A percentile compares a stretch with the other conserved stretches of the same genome.
These are phyloP conservation scores for Glyphotaelius pellucidus DNA, from an alignment of 2,888 invertebrate genomes.

Conservation along the genomic window DNA sequence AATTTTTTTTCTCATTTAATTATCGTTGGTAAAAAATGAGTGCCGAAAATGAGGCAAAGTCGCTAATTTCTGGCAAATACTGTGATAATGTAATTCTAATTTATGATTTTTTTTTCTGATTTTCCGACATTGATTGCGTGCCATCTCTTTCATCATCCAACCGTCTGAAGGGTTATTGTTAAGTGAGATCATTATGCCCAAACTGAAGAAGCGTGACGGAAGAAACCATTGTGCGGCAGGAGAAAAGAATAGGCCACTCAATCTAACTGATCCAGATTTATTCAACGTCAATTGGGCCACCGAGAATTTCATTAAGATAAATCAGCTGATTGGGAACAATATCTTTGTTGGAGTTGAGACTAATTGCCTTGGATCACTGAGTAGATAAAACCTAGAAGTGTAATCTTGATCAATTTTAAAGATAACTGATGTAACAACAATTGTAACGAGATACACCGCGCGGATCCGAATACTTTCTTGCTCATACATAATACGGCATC, in stretches of 20 bases:
- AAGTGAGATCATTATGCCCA: constrained; percentile 15
- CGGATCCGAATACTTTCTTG: too few species aligned
- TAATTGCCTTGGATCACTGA: background rate
- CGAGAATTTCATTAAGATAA: constrained; percentile 37
- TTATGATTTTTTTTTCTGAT: too few species aligned
- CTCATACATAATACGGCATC: too few species aligned
- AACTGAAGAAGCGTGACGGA: background rate
- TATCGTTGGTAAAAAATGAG: too few species aligned
- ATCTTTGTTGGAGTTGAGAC: background rate
- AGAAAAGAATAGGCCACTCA: constrained; percentile 19
- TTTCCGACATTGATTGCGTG: background rate
- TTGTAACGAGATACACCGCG: too few species aligned
- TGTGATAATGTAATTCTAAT: too few species aligned
- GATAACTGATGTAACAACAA: background rate
- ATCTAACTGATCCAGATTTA: constrained; percentile 17
- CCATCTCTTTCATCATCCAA: background rate
- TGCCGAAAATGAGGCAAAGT: too few species aligned
- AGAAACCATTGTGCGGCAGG: constrained; percentile 2
- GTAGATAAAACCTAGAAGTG: background rate
- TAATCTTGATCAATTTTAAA: background rate
- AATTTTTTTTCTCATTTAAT: too few species aligned
- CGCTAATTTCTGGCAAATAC: too few species aligned
- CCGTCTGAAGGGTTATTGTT: background rate
- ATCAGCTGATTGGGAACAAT: constrained; percentile 18
- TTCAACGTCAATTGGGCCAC: background rate